Conservation (phyloP, 2,797 vertebrate genomes). For the Myotis pilosus region DNA sequence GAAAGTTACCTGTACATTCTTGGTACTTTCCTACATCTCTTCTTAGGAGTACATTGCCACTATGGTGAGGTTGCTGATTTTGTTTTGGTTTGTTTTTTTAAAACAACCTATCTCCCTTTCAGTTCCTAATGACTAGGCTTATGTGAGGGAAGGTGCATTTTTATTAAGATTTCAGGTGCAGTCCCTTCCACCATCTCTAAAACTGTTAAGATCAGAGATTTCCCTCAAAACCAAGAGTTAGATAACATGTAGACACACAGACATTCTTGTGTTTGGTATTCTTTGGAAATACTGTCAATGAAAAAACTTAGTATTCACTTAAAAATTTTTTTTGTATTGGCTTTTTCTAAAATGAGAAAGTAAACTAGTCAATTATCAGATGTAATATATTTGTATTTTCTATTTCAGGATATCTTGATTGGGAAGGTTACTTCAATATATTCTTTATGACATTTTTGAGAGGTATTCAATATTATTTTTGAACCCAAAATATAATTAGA, state of each 20-base stretch:
- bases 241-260: neutral
- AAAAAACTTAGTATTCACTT: neutral
- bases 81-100: neutral
- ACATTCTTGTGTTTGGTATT: neutral
- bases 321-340: neutral
- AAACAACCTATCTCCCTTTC: neutral
- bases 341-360: slow-evolving; percentile 14
- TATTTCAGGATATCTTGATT: neutral
- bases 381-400: slow-evolving; percentile 30
- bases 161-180: slow-evolving; percentile 25
- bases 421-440: slow-evolving; percentile 15
- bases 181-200: neutral
- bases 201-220: slow-evolving; percentile 9
- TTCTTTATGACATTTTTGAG: neutral
- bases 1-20: neutral
- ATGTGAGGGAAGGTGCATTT: neutral
- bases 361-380: neutral
- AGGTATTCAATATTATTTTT: neutral
- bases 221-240: slow-evolving; percentile 33
- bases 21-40: neutral
- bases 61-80: neutral
- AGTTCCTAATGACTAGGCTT: neutral
- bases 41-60: neutral
- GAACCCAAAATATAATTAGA: neutral
- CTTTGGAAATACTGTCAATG: slow-evolving; percentile 7